Evolutionary conservation across 2,888 invertebrate species (phyloP).

Genomic region (Pheosia gnoma): DNA sequence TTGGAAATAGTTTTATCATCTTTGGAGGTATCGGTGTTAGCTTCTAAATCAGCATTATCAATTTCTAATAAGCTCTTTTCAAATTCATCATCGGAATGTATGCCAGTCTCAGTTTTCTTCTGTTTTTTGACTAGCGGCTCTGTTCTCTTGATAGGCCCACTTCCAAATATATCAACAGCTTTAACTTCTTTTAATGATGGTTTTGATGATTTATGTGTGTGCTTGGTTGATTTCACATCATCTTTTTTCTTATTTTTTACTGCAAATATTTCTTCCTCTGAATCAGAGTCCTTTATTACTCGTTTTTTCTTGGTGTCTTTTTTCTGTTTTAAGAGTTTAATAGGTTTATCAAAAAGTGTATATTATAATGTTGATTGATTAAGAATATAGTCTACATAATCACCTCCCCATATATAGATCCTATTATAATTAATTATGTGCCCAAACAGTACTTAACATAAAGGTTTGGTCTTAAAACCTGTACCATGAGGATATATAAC

Average conservation of each 20-base stretch:
- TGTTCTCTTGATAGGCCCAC: slow-evolving; percentile 83
- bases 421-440: too few species aligned
- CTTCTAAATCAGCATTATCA: slow-evolving; percentile 76
- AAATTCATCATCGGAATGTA: slow-evolving; percentile 88
- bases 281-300: slow-evolving; percentile 30
- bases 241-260: slow-evolving; percentile 41
- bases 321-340: slow-evolving; percentile 21
- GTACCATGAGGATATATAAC: too few species aligned
- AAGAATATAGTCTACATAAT: background rate
- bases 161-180: slow-evolving; percentile 85
- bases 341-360: too few species aligned
- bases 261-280: slow-evolving; percentile 35
- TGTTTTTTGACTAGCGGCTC: slow-evolving; percentile 74
- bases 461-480: too few species aligned
- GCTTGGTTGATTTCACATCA: slow-evolving; percentile 59
- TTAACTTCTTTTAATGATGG: slow-evolving; percentile 66
- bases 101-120: slow-evolving; percentile 77
- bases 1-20: slow-evolving; percentile 5
- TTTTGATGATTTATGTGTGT: slow-evolving; percentile 47
- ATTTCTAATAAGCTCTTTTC: slow-evolving; percentile 87
- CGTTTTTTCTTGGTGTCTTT: slow-evolving; percentile 29
- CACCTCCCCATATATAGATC: too few species aligned
- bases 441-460: too few species aligned
- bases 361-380: too few species aligned
- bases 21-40: slow-evolving; percentile 14